Evolutionary conservation across 2,113 vertebrate species (phyloP), one percentile per base, ranked within the genome.

Genomic region (Lampris incognitus): DNA sequence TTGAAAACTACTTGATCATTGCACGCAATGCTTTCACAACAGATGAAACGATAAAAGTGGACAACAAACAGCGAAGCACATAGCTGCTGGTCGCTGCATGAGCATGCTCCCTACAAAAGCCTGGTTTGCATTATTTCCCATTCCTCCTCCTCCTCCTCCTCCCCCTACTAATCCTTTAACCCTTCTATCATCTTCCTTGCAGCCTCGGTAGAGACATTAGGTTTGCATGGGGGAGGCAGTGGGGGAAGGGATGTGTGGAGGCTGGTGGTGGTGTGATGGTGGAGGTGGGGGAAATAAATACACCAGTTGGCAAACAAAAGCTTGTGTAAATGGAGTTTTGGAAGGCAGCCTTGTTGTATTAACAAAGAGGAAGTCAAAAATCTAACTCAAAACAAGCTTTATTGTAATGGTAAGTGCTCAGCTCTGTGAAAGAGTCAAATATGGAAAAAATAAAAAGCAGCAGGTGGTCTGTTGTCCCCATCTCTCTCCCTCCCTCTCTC

Each of bases 241-340:
- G 24, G 24, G 24, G 24, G 24, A 24, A 24, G 24, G 24, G 24
- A 24, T n/a, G 46, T 38, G 38, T 60, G 56, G 56, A 39, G 58
- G 38, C 41, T 6, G 58, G 24, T 24, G 24, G 24, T 24, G 24
- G 24, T 24, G 24, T 24, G 24, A 0, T 24, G 24, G 24, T 24
- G 57, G 61, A 54, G 63, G 60, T 67, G 61, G 72, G 66, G 65
- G 50, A 8, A 78, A 80, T 73, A 85, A 82, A 84, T 60, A 76
- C 52, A 72, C 24, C 72, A 83, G 67, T 90, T 91, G 81, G 84
- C 72, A 88, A 89, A 89, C 67, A 76, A 60, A 54, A 66, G 58
- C 75, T 56, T 67, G 67, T 50, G 63, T 72, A 80, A 83, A 87
- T 62, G 71, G 58, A 52, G 38, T 78, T 84, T 74, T 85, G 83